Conservation (phyloP, 2,113 vertebrate genomes). For the Riparia riparia region DNA sequence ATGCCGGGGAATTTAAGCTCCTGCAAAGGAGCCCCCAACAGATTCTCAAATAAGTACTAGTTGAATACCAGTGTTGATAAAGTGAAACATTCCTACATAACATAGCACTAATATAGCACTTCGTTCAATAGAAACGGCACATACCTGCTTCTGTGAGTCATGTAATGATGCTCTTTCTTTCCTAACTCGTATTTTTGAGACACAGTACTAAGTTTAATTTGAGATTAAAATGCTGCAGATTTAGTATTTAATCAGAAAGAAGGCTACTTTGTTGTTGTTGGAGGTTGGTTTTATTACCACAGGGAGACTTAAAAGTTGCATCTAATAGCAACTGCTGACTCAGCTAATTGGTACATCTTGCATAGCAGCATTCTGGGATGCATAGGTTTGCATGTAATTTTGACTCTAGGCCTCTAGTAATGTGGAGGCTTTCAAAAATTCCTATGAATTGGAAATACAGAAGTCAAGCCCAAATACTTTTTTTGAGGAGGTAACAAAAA, state of each 20-base stretch:
- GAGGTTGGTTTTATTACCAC: background rate
- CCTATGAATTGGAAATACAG: background rate
- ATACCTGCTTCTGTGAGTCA: background rate
- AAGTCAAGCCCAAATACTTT: background rate
- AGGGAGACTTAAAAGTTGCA: background rate
- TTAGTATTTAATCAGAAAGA: background rate
- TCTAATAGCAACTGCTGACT: background rate
- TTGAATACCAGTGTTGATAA: slow-evolving; percentile 30
- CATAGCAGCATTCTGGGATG: background rate
- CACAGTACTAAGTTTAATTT: background rate
- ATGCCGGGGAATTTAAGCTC: too few species aligned
- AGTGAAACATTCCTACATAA: background rate
- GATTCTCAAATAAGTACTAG: background rate
- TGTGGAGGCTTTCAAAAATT: background rate
- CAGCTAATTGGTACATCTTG: background rate
- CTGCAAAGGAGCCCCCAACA: too few species aligned
- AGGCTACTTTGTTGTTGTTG: background rate
- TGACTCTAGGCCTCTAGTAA: background rate
- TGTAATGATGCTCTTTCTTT: background rate
- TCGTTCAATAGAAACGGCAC: background rate
- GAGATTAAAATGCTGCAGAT: background rate
- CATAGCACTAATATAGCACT: background rate
- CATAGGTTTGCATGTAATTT: background rate
- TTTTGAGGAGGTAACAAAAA: background rate
- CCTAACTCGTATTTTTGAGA: background rate